These are phyloP conservation scores for Hepsetus odoe DNA, from an alignment of 2,113 vertebrate species.

Conservation along the genomic window DNA sequence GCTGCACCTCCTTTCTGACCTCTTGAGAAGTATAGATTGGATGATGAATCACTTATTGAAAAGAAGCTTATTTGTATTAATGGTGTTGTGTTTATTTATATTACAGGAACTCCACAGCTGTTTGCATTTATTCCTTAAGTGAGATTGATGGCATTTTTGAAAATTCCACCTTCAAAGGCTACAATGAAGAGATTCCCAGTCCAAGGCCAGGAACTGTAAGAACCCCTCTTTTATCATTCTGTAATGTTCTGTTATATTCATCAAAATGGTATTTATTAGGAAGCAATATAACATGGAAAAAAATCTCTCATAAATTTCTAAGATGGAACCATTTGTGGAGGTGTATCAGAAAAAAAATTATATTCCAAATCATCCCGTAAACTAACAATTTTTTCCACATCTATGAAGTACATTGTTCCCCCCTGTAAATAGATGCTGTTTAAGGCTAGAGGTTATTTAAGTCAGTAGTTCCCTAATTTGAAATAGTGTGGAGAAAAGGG, in stretches of 20 bases:
- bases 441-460: not conserved
- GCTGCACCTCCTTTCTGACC: not conserved
- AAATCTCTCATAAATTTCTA: too few species aligned
- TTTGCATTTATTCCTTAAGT: conserved; percentile 84
- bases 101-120: conserved; percentile 86
- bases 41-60: not conserved
- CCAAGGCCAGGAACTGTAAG: conserved; percentile 87
- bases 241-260: not conserved
- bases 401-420: not conserved
- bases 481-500: not conserved
- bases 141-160: conserved; percentile 84
- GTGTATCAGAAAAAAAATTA: not conserved
- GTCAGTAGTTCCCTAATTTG: not conserved
- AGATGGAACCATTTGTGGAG: too few species aligned
- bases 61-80: not conserved
- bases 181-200: conserved; percentile 64
- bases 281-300: not conserved
- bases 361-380: not conserved
- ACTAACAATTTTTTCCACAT: not conserved
- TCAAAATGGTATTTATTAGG: not conserved
- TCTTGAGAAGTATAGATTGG: not conserved
- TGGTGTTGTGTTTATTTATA: not conserved
- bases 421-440: not conserved
- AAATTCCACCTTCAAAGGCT: conserved; percentile 83
- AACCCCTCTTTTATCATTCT: not conserved